These are phyloP conservation scores for Andrena hattorfiana DNA, from an alignment of 2,888 invertebrate genomes.

Conservation along the genomic window DNA sequence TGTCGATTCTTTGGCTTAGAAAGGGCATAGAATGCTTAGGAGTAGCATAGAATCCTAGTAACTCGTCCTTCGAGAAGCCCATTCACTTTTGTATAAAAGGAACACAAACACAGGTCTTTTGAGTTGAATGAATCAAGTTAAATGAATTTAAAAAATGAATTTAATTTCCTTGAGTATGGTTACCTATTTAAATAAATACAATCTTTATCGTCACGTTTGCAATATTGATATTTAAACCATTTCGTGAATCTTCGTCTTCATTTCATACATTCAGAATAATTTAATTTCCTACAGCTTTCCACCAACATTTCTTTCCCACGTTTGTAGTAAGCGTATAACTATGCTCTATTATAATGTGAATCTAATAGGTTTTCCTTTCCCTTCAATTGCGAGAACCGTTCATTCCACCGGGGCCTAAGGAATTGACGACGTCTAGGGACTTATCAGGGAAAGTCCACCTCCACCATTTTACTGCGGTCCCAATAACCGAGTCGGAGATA, in stretches of 20 bases:
- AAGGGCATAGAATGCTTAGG: constrained; percentile 36
- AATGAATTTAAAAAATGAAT: too few species aligned
- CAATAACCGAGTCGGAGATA: constrained; percentile 67
- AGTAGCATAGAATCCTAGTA: constrained; percentile 56
- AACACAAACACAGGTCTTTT: neutral
- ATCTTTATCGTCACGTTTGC: too few species aligned
- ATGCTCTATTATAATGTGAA: too few species aligned
- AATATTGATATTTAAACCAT: too few species aligned
- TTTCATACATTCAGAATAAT: too few species aligned
- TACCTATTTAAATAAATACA: too few species aligned
- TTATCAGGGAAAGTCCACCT: constrained; percentile 63
- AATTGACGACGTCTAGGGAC: constrained; percentile 12
- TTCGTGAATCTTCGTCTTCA: too few species aligned
- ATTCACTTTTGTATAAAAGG: constrained; percentile 42
- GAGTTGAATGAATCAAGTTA: too few species aligned
- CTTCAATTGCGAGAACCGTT: neutral
- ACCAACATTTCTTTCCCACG: too few species aligned
- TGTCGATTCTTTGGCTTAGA: constrained; percentile 26
- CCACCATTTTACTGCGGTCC: constrained; percentile 65
- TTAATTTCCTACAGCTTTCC: too few species aligned
- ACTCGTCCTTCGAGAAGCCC: constrained; percentile 46
- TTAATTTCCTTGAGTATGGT: too few species aligned
- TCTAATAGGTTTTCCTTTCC: neutral
- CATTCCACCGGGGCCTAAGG: neutral
- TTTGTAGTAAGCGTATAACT: too few species aligned